Percentiles rank a stretch among this genome's conserved stretches.
Evolutionary conservation across 30 jellyfish, hydroid and myxozoan genomes (phyloP).

Genomic region (Chrysaora quinquecirrha): DNA sequence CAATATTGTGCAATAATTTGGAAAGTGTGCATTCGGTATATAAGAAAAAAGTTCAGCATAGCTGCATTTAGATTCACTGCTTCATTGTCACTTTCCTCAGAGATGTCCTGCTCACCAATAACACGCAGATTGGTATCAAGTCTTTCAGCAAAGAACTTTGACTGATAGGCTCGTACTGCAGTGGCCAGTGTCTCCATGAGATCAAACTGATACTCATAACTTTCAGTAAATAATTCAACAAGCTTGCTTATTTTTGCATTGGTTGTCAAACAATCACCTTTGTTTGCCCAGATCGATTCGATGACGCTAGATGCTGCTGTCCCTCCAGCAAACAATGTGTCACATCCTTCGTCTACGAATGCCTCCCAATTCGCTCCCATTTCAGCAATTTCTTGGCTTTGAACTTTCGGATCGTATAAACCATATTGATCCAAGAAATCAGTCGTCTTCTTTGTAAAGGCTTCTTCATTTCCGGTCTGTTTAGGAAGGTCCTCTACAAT

Average conservation of each 20-base stretch:
- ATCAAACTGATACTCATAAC: constrained; percentile 60
- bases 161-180: constrained; percentile 33
- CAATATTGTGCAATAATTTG: constrained; percentile 45
- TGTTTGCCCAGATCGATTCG: constrained; percentile 1
- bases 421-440: constrained; percentile 10
- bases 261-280: constrained; percentile 47
- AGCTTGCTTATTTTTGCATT: constrained; percentile 20
- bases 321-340: constrained; percentile 38
- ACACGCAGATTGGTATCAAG: constrained; percentile 11
- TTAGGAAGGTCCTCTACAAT: constrained; percentile 4
- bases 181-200: constrained; percentile 73
- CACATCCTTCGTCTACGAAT: constrained; percentile 59
- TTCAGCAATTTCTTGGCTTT: constrained; percentile 37
- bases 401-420: constrained; percentile 60
- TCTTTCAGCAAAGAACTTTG: constrained; percentile 11
- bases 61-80: constrained; percentile 7
- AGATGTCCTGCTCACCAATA: not conserved
- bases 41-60: constrained; percentile 26
- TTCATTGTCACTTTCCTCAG: constrained; percentile 20
- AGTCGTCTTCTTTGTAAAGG: not conserved
- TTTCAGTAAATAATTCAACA: constrained; percentile 40
- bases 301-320: constrained; percentile 44
- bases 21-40: constrained; percentile 16
- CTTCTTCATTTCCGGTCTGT: not conserved
- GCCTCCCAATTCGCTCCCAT: constrained; percentile 43